Evolutionary conservation across 2,797 vertebrate genomes (phyloP), one percentile per base, ranked within the genome.

Genomic region (Valencia hispanica): DNA sequence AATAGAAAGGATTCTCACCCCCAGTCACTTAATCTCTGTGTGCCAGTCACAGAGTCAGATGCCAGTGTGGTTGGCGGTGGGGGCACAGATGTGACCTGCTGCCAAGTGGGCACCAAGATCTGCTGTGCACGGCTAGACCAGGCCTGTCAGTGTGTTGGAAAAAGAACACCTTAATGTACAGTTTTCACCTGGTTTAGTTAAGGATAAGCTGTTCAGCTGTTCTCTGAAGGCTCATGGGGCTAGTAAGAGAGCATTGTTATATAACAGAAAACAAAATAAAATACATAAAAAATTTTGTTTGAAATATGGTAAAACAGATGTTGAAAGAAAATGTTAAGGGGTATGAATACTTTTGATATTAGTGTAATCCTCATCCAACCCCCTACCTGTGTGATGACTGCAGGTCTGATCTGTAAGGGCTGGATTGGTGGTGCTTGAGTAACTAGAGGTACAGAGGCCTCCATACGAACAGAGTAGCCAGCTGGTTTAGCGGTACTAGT

Each of bases 21-120:
- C 98, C 98, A 99, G 87, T 99, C 98, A 90, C 97, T 96, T 87
- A 99, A 93, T 94, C 98, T 97, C 85, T 97, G 98, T 91, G 97
- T 96, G 83, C 96, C 97, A 80, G 96, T 96, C 95, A 98, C 96
- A 89, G 96, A 92, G 89, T 99, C 98, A 74, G 98, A 97, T 72
- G 96, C 87, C 86, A 99, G 86, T 43, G 97, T 93, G 66, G 97
- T 92, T 36, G 96, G 90, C 75, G 96, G 95, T 84, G 96, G 96
- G 80, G 96, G 96, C 90, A 99, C 91, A 8, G 96, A 95, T 0
- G 97, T 93, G 65, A 99, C 93, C 93, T 98, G 98, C 84, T 99
- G 98, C 98, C 98, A 99, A 0, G 98, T 90, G 80, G 98, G 98
- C 80, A 99, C 92, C 92, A 99, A 88, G 87, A 99, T 96, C 91